phyloP scores from a whole-genome alignment of 2,113 vertebrate genomes.

The Brachypteracias leptosomus region DNA sequence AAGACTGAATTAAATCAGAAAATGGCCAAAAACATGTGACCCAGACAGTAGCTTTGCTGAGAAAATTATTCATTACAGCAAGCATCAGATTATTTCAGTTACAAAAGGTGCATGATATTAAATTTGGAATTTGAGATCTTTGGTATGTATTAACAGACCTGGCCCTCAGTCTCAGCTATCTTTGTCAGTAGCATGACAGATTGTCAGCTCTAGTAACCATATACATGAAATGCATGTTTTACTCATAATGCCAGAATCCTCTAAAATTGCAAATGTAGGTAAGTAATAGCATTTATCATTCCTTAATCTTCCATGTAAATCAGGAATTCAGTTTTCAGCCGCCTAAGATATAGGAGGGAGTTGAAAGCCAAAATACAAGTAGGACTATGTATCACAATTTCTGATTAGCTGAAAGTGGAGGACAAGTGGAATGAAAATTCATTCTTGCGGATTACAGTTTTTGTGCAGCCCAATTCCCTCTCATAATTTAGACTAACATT shows the following conservation, averaged over 20 bases:
- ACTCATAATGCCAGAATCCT: constrained; percentile 28
- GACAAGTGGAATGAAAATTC: constrained; percentile 56
- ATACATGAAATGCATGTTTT: constrained; percentile 8
- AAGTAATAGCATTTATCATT: constrained; percentile 1
- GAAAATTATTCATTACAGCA: neutral
- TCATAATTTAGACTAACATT: constrained; percentile 55
- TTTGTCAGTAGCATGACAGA: constrained; percentile 12
- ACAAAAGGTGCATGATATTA: neutral
- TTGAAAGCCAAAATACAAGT: constrained; percentile 42
- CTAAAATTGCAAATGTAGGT: neutral
- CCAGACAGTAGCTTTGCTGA: neutral
- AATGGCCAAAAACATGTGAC: neutral
- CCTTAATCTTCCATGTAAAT: constrained; percentile 20
- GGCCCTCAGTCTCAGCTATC: neutral
- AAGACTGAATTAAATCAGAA: neutral
- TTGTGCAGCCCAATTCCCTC: constrained; percentile 52
- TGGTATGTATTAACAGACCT: constrained; percentile 28
- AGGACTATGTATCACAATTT: constrained; percentile 48
- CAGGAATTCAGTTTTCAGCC: constrained; percentile 27
- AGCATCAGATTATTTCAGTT: neutral
- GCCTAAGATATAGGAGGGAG: constrained; percentile 34
- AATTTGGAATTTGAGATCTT: constrained; percentile 7
- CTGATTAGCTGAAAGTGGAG: constrained; percentile 39
- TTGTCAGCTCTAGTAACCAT: neutral
- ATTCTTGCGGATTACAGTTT: constrained; percentile 48